Base-by-base conservation (phyloP, 2,113 vertebrate genomes). In the Hydropotes inermis region DNA sequence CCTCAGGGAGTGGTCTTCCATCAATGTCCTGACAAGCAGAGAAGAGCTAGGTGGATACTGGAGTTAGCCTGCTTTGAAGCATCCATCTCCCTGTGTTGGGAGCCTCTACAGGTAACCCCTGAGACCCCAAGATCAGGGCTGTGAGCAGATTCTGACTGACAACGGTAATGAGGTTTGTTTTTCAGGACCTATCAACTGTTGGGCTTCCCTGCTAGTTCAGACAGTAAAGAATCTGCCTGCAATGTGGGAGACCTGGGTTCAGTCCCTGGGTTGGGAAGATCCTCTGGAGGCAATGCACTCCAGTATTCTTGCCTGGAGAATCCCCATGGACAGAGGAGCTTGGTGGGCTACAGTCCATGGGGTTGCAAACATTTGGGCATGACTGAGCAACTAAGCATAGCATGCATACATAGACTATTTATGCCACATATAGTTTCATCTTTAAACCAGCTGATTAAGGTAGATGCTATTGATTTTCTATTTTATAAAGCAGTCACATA, bases 381-480 rank as follows among this genome's bases (percentile, higher is more conserved):
- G 67, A 39, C 67, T 39, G 67, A 74, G 10, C n/a, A 12, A 74
- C 10, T 74, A 39, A 74, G 1, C n/a, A 13, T 11, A 70, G n/a
- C 9, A 70, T 0, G 4, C n/a, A 39, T 2, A 74, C 10, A 74
- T 39, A 0, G 0, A 39, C 10, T 25, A 13, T 45, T 27, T 64
- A 43, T 83, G 27, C 3, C 60, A 64, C 10, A 15, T 23, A 45
- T 2, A 30, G 43, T 84, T n/a, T 64, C 4, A 85, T 47, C 61
- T 74, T 83, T 47, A 61, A 52, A 39, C 2, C 45, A 39, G 12
- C 45, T 39, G 55, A 79, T 6, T 58, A 78, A 78, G 1, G n/a
- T 7, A 76, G 21, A 30, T 45, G 13, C 7, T 14, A 43, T 11
- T 55, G 15, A 61, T 76, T 96, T 60, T 96, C 55, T 92, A 2